Evolutionary conservation across 2,888 invertebrate genomes (phyloP).

Genomic region (Drosophila atroscutellata): DNA sequence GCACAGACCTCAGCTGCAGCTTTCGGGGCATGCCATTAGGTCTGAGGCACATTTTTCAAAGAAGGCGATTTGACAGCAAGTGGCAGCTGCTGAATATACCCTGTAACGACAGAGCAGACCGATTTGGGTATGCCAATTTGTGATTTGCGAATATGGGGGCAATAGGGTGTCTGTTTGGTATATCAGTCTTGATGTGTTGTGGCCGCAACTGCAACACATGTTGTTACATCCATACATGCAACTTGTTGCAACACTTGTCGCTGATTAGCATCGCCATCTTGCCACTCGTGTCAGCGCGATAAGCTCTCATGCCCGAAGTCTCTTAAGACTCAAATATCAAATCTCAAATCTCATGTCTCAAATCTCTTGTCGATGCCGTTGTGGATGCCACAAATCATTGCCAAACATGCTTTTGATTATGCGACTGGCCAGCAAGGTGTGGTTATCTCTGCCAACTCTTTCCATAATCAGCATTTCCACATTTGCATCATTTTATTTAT

Average conservation of each 20-base stretch:
- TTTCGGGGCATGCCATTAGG: slow-evolving; percentile 6
- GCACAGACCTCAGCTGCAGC: slow-evolving; percentile 5
- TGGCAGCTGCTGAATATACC: slow-evolving; percentile 50
- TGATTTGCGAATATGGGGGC: too few species aligned
- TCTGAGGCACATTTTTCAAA: slow-evolving; percentile 25
- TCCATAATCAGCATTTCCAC: slow-evolving; percentile 8
- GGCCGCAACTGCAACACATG: slow-evolving; percentile 56
- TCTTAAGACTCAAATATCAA: slow-evolving; percentile 3
- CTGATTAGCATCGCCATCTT: slow-evolving; percentile 68
- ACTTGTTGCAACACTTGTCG: slow-evolving; percentile 56
- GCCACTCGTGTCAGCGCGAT: slow-evolving; percentile 67
- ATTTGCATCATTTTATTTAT: not conserved
- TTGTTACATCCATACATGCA: slow-evolving; percentile 30
- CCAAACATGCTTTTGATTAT: slow-evolving; percentile 70
- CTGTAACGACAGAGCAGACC: not conserved
- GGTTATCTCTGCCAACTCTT: slow-evolving; percentile 18
- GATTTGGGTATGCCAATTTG: not conserved
- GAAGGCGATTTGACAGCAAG: slow-evolving; percentile 41
- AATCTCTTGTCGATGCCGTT: slow-evolving; percentile 14
- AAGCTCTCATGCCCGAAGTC: slow-evolving; percentile 37
- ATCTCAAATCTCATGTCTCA: slow-evolving; percentile 11
- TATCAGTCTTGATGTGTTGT: not conserved
- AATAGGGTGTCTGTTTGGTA: not conserved
- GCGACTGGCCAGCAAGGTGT: slow-evolving; percentile 46
- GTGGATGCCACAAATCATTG: slow-evolving; percentile 75